Conservation (phyloP, 1,140 invertebrate species). For the Cataglyphis hispanica region DNA sequence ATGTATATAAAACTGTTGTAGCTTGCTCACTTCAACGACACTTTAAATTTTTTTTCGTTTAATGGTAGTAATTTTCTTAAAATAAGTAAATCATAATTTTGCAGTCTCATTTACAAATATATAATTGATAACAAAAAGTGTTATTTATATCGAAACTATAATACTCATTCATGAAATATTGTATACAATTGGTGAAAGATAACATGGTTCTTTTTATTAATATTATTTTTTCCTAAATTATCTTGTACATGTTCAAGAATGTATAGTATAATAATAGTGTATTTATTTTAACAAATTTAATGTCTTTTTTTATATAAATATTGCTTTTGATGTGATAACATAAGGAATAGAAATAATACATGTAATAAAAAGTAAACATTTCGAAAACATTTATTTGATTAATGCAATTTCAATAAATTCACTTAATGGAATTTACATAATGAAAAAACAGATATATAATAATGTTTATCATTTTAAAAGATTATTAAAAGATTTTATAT, state of each 20-base stretch:
- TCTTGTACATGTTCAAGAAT: background rate
- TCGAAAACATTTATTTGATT: too few species aligned
- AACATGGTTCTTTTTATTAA: background rate
- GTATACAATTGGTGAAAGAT: background rate
- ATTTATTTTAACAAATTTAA: background rate
- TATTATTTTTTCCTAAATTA: slow-evolving; percentile 3
- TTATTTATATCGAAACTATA: background rate
- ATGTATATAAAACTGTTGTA: background rate
- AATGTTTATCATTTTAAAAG: too few species aligned
- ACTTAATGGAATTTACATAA: too few species aligned
- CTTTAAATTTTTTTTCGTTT: background rate
- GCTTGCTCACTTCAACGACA: background rate
- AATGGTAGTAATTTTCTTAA: background rate
- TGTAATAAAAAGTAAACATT: too few species aligned
- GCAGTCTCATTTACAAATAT: background rate
- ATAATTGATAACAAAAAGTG: background rate
- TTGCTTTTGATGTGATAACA: background rate
- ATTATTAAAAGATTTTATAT: too few species aligned
- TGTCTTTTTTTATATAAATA: background rate
- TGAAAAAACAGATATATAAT: too few species aligned
- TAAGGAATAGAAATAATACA: too few species aligned
- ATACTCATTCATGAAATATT: background rate
- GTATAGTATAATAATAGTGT: background rate
- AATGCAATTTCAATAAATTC: too few species aligned
- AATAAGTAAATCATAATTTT: slow-evolving; percentile 8